These are phyloP conservation scores for Peromyscus polionotus DNA, from an alignment of 2,113 vertebrate species.

Conservation along the genomic window DNA sequence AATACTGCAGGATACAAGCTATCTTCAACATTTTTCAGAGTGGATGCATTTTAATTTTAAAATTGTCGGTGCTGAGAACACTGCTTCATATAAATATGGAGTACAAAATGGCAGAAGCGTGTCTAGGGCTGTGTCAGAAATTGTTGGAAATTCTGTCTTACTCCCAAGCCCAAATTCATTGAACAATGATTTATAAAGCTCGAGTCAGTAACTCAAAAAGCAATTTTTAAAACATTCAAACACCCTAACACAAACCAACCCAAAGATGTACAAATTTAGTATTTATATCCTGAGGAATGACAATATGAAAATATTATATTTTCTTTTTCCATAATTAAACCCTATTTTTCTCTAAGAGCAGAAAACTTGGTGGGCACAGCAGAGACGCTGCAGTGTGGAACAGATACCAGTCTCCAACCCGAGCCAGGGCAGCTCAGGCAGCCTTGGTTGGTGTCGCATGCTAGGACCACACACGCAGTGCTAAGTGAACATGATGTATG, in stretches of 20 bases:
- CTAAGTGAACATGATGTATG: not conserved
- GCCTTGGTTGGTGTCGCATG: no score
- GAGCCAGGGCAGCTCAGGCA: not conserved
- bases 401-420: no score
- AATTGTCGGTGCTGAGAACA: not conserved
- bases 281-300: not conserved
- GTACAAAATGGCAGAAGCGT: not conserved
- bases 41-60: not conserved
- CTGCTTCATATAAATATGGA: not conserved
- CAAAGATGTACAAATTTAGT: not conserved
- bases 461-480: not conserved
- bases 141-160: not conserved
- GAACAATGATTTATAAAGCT: not conserved
- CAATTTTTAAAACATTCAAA: not conserved
- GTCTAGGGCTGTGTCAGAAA: not conserved
- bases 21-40: not conserved
- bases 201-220: not conserved
- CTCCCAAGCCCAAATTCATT: not conserved
- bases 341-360: not conserved
- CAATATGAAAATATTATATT: not conserved
- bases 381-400: not conserved
- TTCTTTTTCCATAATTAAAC: not conserved
- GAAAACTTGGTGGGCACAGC: not conserved
- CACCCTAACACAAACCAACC: not conserved
- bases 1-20: not conserved